These are phyloP conservation scores for Mimas tiliae DNA, from an alignment of 2,888 invertebrate genomes.

Conservation along the genomic window DNA sequence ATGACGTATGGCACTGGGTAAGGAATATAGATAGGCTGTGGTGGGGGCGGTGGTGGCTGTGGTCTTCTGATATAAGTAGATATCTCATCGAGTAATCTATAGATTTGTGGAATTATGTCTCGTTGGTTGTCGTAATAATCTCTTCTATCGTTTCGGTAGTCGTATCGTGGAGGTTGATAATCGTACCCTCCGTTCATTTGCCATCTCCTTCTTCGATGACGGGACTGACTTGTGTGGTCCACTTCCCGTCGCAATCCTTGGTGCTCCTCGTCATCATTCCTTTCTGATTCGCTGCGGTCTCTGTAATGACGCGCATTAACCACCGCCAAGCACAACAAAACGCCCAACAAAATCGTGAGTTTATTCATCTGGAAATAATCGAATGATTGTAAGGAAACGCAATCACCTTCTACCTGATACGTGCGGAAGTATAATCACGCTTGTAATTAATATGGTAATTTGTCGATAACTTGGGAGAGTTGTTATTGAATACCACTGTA, in stretches of 20 bases:
- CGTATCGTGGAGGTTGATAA: conserved; percentile 51
- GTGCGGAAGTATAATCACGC: conserved; percentile 22
- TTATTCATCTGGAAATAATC: conserved; percentile 67
- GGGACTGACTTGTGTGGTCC: conserved; percentile 44
- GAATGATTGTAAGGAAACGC: conserved; percentile 36
- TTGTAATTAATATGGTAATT: background rate
- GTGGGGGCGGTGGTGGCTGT: conserved; percentile 51
- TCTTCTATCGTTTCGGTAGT: conserved; percentile 51
- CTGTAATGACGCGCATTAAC: conserved; percentile 55
- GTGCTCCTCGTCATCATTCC: conserved; percentile 39
- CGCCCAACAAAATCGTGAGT: conserved; percentile 48
- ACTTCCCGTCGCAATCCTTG: conserved; percentile 41
- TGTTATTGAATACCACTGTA: background rate
- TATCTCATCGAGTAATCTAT: conserved; percentile 65
- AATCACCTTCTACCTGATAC: conserved; percentile 37
- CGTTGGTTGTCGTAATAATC: conserved; percentile 55
- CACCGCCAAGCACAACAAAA: conserved; percentile 50
- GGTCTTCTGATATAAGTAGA: conserved; percentile 52
- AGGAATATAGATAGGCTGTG: conserved; percentile 68
- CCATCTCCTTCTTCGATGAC: conserved; percentile 63
- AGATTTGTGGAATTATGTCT: conserved; percentile 58
- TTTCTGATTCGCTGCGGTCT: conserved; percentile 48
- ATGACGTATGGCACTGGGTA: conserved; percentile 62
- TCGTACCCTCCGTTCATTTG: conserved; percentile 61
- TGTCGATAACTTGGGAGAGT: background rate